Base-by-base conservation (phyloP, 1,140 invertebrate species). In the Pararge aegeria region DNA sequence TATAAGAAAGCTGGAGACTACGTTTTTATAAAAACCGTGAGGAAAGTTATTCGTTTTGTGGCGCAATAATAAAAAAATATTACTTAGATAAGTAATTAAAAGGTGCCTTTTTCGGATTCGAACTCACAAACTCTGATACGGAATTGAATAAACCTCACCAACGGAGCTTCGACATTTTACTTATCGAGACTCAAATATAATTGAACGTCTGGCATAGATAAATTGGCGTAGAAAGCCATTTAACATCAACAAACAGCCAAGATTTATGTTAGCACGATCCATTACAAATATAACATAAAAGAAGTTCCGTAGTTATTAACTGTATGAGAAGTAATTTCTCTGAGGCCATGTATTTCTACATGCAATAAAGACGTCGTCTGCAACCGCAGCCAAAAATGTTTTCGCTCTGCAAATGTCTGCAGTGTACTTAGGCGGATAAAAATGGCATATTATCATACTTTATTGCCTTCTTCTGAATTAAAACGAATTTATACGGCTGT, bases 371-470 rank as follows among this genome's bases (percentile, higher is more conserved):
- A 70, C 68, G 68, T 73, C 70, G 60, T 34, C 55, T 62, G 56
- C 69, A 70, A 67, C 66, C 64, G 67, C 64, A 55, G 62, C 64
- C 68, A 73, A 68, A 70, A 70, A 70, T 73, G 71, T 67, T 73
- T 68, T 60, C 66, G 64, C 51, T 61, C 44, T 34, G 61, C 61
- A 63, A 72, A 68, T 62, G 61, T 68, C 66, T 72, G 70, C 63
- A 63, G 54, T 53, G 61, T 57, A 65, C 66, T 68, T 61, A 65
- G 54, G 55, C 66, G 61, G 50, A 63, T 57, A 63, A 63, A 53
- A 63, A 63, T 63, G 61, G 54, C 61, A 63, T 63, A 63, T 63
- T 57, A 57, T 34, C 61, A 57, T 63, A 48, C 40, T 63, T 63
- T 63, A 63, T 63, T 46, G 61, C 55, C 37, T 53, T 53, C 40